Base-by-base conservation (phyloP, 1,140 invertebrate genomes). In the Papilio helenus region DNA sequence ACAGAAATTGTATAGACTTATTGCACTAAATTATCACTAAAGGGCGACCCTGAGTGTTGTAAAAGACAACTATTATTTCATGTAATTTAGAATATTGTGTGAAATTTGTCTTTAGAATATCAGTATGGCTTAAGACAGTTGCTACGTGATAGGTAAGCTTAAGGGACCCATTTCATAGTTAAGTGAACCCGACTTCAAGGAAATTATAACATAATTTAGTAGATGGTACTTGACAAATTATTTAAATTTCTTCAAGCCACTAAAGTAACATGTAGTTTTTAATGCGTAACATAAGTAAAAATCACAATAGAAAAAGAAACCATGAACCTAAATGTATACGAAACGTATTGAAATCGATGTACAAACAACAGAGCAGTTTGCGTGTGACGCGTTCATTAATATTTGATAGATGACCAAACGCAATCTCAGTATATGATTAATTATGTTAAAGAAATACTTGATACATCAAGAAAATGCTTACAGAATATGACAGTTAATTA, bases 311-410 rank as follows among this genome's bases (percentile, higher is more conserved):
- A n/a, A n/a, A n/a, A n/a, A n/a, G n/a, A n/a, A n/a, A n/a, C n/a
- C n/a, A n/a, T n/a, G n/a, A n/a, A n/a, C n/a, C n/a, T n/a, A n/a
- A n/a, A n/a, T n/a, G n/a, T n/a, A n/a, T n/a, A n/a, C n/a, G n/a
- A n/a, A n/a, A n/a, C n/a, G n/a, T 29, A 39, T 39, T 39, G 34
- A 39, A 39, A 39, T 68, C 5, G 9, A 29, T 68, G 26, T 68
- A 61, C 8, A 23, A 26, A 16, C 29, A 29, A 34, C 26, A 4
- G 61, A 68, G 34, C 23, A 68, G 26, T 68, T 68, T 68, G 61
- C 61, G 23, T 68, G 61, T 68, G 61, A 68, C 26, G 14, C 61
- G 23, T 68, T 68, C 26, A 68, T 68, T 34, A 68, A 68, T 68
- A 68, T 26, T 61, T 68, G 61, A 68, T 68, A 14, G 26, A 68